Conservation (phyloP, 2,797 vertebrate genomes). For the Sebastes taczanowskii region DNA sequence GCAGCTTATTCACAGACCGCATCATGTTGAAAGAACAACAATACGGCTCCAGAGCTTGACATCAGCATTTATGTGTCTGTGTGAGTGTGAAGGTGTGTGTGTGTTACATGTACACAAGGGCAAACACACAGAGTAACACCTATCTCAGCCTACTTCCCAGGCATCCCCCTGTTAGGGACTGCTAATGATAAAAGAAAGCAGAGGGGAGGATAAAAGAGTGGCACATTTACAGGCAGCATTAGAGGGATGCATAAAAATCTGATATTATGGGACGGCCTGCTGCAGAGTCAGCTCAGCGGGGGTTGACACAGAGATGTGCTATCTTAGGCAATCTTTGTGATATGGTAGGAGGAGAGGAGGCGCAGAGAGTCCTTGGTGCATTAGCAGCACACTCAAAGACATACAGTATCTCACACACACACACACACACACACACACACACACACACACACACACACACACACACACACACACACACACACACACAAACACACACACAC, state of each 20-base stretch:
- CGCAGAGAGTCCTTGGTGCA: conserved; percentile 41
- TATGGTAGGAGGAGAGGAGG: conserved; percentile 32
- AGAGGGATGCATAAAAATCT: conserved; percentile 71
- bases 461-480: background rate
- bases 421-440: conserved; percentile 9
- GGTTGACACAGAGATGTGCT: conserved; percentile 61
- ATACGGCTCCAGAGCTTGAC: background rate
- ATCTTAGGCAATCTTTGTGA: conserved; percentile 56
- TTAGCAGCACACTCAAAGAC: conserved; percentile 33
- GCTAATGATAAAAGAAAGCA: conserved; percentile 63
- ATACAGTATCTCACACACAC: background rate
- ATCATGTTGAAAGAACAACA: conserved; percentile 4
- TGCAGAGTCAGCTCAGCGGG: conserved; percentile 69
- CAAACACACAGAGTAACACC: conserved; percentile 21
- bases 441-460: background rate
- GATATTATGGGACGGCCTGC: conserved; percentile 69
- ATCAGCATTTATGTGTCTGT: conserved; percentile 2
- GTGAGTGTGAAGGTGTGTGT: background rate
- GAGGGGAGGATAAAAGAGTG: conserved; percentile 62
- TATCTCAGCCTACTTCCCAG: conserved; percentile 8
- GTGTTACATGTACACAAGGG: conserved; percentile 1
- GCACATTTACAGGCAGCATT: conserved; percentile 65
- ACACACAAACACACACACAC: background rate
- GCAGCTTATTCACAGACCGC: background rate
- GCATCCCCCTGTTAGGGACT: conserved; percentile 6